Evolutionary conservation across 2,797 vertebrate species (phyloP), one percentile per base, ranked within the genome.

Genomic region (Alca torda): DNA sequence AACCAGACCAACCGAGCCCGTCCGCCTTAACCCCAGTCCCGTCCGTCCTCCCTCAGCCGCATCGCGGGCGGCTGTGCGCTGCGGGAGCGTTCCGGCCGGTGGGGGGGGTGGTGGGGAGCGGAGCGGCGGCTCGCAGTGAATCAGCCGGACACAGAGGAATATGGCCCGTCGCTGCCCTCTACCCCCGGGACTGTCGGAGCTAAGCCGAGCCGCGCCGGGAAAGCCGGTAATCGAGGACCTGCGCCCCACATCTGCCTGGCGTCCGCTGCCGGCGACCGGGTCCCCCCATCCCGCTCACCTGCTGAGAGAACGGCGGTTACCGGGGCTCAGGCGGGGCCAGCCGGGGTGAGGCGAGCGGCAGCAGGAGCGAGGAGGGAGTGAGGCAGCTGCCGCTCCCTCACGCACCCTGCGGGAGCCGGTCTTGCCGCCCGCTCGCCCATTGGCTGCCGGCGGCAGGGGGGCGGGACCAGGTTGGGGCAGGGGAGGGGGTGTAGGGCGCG

Each of bases 311-410:
- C 4, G 64, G 33, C 57, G 8, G 39, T 9, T 31, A 16, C 39
- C 20, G 9, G 18, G 28, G 16, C 37, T 24, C 28, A 7, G 18
- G 37, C 46, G 16, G 23, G 20, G 12, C 54, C 4, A 11, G 30
- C 39, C 24, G 11, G 3, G 18, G 23, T 5, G 11, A 5, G 7
- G 19, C 23, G 16, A 35, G 6, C 35, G 4, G 11, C 41, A 3
- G 9, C 7, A 6, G 33, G 11, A 15, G 14, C 57, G 2, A 12
- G 9, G 6, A 3, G 9, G 39, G 4, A 65, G 6, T 6, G 28
- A n/a, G 4, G 1, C 19, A 3, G 16, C 14, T 9, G 9, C 43
- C 35, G 17, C 68, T 70, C 79, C 79, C 63, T 23, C 31, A 12
- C 84, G 7, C 84, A 7, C 74, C n/a, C 73, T 23, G 21, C 68